These are phyloP conservation scores for Scophthalmus maximus DNA, from an alignment of 2,113 vertebrate species.

Conservation along the genomic window DNA sequence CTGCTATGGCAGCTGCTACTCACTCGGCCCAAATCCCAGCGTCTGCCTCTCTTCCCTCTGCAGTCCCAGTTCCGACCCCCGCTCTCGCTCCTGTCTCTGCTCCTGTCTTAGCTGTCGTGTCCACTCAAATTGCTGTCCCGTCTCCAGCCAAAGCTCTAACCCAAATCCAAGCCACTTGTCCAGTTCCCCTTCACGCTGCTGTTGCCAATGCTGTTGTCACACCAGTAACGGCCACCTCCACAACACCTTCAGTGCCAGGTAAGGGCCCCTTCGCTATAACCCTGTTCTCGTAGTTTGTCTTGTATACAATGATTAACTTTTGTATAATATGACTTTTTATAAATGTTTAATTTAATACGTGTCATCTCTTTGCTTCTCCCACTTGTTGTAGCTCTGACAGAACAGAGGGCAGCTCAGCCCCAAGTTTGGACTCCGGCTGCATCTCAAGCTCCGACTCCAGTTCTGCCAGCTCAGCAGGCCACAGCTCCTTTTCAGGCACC, in stretches of 20 bases:
- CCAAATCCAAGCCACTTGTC: constrained; percentile 54
- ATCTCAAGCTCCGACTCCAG: constrained; percentile 61
- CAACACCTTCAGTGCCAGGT: constrained; percentile 89
- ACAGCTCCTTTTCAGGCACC: constrained; percentile 60
- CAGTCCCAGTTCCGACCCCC: constrained; percentile 58
- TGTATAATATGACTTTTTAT: no score
- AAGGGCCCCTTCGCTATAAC: constrained; percentile 8
- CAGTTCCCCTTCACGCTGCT: constrained; percentile 53
- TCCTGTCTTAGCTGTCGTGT: constrained; percentile 58
- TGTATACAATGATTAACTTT: no score
- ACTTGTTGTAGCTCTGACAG: constrained; percentile 57
- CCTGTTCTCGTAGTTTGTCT: no score
- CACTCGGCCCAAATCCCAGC: constrained; percentile 15
- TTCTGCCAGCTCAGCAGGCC: constrained; percentile 72
- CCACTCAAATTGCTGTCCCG: constrained; percentile 53
- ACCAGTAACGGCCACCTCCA: constrained; percentile 80
- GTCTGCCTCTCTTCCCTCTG: constrained; percentile 58
- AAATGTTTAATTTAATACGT: background rate
- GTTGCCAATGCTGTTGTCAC: constrained; percentile 73
- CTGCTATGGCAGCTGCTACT: background rate
- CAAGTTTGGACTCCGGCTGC: constrained; percentile 61
- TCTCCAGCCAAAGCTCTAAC: constrained; percentile 49
- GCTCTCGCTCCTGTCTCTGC: constrained; percentile 59
- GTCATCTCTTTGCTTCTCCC: background rate
- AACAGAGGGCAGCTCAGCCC: constrained; percentile 69